Evolutionary conservation across 1,140 invertebrate species (phyloP).

Genomic region (Drosophila pandora): DNA sequence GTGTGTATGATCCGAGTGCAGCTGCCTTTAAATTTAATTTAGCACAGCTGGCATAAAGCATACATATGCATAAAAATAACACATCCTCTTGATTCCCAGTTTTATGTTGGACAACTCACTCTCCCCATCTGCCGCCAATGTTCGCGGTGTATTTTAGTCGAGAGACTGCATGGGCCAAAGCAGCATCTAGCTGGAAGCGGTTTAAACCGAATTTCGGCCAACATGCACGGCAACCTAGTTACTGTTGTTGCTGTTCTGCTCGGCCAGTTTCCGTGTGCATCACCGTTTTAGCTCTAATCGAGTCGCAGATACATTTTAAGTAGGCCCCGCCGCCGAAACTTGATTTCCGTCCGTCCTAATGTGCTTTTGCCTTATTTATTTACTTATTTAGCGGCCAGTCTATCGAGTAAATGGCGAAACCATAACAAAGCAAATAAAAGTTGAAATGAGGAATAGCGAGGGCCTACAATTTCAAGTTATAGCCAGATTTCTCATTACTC

Average conservation of each 20-base stretch:
- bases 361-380: constrained; percentile 54
- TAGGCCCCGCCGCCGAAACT: constrained; percentile 28
- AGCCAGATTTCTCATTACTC: constrained; percentile 70
- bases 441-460: neutral
- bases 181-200: constrained; percentile 61
- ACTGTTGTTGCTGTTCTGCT: constrained; percentile 15
- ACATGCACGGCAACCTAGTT: constrained; percentile 3
- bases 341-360: constrained; percentile 48
- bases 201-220: constrained; percentile 60
- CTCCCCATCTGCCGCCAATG: constrained; percentile 37
- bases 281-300: constrained; percentile 34
- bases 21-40: constrained; percentile 62
- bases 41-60: constrained; percentile 48
- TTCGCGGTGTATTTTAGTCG: constrained; percentile 40
- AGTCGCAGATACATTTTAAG: constrained; percentile 52
- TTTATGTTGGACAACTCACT: constrained; percentile 9
- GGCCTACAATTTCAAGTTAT: constrained; percentile 44
- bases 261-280: constrained; percentile 47
- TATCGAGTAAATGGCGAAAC: constrained; percentile 13
- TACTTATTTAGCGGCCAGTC: constrained; percentile 19
- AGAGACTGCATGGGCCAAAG: constrained; percentile 35
- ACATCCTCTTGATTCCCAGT: constrained; percentile 44
- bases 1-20: constrained; percentile 29
- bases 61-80: constrained; percentile 63
- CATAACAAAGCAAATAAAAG: constrained; percentile 26